phyloP scores from a whole-genome alignment of 2,113 vertebrate genomes.

The Microtus ochrogaster region DNA sequence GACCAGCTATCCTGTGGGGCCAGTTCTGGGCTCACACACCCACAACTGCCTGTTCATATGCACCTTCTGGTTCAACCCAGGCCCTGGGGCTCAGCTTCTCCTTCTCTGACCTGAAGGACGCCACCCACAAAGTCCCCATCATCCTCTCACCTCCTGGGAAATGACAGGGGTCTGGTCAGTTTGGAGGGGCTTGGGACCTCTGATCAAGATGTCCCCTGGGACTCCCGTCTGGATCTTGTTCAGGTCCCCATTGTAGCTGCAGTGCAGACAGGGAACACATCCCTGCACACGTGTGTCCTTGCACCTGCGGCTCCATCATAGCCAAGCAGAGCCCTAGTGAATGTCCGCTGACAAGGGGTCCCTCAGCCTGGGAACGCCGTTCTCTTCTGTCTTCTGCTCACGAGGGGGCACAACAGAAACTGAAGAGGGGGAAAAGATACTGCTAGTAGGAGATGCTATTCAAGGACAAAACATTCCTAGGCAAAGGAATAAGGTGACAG shows the following conservation, averaged over 20 bases:
- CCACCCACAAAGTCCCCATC: not conserved
- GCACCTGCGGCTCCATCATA: not conserved
- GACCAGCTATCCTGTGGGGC: constrained; percentile 66
- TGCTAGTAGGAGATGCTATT: not conserved
- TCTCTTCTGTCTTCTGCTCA: too few species aligned
- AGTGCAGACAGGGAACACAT: not conserved
- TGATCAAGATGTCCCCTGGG: not conserved
- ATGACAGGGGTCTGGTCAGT: not conserved
- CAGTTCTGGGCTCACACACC: constrained; percentile 66
- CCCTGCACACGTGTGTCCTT: not conserved
- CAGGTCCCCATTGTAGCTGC: not conserved
- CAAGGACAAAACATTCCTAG: not conserved
- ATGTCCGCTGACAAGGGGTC: not conserved
- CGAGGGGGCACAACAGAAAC: not conserved
- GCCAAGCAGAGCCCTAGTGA: not conserved
- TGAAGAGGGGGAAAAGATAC: not conserved
- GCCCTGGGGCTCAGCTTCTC: constrained; percentile 69
- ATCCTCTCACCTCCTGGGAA: not conserved
- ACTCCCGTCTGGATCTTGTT: not conserved
- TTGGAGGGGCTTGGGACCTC: not conserved
- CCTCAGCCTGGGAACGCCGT: not conserved
- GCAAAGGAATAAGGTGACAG: not conserved
- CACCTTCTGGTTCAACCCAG: not conserved
- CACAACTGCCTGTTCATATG: not conserved
- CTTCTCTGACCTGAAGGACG: constrained; percentile 32